A percentile compares a stretch with the other conserved stretches of the same genome.
These are phyloP conservation scores for Azemiops feae DNA, from an alignment of 2,113 vertebrate genomes.

Conservation along the genomic window DNA sequence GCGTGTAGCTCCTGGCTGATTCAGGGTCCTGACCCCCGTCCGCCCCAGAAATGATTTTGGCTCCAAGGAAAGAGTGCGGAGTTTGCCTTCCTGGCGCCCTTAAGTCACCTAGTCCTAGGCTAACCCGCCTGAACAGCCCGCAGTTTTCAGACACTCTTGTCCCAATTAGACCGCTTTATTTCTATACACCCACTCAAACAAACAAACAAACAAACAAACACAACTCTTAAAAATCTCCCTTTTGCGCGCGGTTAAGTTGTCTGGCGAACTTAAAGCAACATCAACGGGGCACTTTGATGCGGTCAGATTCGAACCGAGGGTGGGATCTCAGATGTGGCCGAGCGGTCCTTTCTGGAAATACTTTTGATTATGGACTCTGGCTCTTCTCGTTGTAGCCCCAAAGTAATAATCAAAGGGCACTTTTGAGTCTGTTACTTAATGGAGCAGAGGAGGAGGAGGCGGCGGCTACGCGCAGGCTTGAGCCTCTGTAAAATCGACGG, in stretches of 20 bases:
- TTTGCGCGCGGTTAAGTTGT: not conserved
- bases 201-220: not conserved
- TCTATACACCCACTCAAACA: not conserved
- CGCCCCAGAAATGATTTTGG: not conserved
- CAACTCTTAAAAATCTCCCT: not conserved
- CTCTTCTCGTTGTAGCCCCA: slow-evolving; percentile 45
- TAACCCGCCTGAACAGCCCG: not conserved
- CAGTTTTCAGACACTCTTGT: not conserved
- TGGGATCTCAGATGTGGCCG: not conserved
- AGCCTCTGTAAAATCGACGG: not conserved
- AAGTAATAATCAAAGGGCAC: slow-evolving; percentile 71
- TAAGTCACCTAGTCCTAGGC: not conserved
- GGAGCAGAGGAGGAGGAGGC: not conserved
- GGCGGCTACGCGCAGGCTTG: not conserved
- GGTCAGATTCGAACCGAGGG: not conserved
- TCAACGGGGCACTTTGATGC: not conserved
- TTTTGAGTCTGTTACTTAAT: slow-evolving; percentile 59
- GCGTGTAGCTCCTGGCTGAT: not conserved
- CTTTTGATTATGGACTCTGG: not conserved
- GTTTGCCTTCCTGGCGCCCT: not conserved
- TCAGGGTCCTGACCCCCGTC: not conserved
- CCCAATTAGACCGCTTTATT: not conserved
- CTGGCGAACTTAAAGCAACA: not conserved
- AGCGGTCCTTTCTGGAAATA: not conserved
- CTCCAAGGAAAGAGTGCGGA: not conserved